phyloP scores from a whole-genome alignment of 2,113 vertebrate genomes.

The Cebus imitator region DNA sequence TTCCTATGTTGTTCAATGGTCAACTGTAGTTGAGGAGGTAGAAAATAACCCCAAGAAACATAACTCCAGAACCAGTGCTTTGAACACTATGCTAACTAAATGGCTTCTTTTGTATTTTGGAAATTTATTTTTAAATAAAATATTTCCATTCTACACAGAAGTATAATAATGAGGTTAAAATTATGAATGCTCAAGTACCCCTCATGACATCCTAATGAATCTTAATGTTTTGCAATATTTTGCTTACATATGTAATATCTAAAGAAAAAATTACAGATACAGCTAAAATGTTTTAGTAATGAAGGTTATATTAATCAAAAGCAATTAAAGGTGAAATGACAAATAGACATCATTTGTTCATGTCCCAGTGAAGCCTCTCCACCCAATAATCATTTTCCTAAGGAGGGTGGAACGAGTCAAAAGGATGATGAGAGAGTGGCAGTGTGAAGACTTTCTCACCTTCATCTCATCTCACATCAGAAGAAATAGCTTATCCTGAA shows the following conservation, averaged over 20 bases:
- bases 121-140: conserved; percentile 28
- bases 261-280: background rate
- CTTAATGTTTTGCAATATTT: background rate
- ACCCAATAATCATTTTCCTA: background rate
- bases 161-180: background rate
- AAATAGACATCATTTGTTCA: background rate
- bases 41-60: background rate
- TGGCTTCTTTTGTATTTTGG: background rate
- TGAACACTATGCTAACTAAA: background rate
- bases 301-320: background rate
- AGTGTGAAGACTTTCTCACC: background rate
- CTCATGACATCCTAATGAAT: background rate
- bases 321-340: background rate
- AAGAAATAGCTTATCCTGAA: background rate
- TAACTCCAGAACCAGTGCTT: background rate
- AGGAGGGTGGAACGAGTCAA: background rate
- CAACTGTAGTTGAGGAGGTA: background rate
- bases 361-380: background rate
- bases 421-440: background rate
- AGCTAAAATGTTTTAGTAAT: background rate
- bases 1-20: background rate
- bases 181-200: background rate
- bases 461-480: background rate
- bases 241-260: background rate
- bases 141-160: background rate